Evolutionary conservation across 2,888 invertebrate genomes (phyloP).

Genomic region (Chorisops tibialis): DNA sequence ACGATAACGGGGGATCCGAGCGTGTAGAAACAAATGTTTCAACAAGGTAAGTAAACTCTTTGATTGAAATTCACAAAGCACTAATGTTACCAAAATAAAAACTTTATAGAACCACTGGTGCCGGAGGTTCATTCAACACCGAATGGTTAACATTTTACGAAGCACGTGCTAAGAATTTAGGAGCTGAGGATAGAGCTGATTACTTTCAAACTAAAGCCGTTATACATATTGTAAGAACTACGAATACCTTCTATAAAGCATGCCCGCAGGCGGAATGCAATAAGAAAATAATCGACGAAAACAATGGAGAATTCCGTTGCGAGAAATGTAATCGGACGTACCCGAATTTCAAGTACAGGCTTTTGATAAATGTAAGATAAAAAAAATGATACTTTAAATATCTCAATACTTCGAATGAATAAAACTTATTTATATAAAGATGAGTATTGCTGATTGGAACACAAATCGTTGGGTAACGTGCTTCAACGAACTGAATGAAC

Average conservation of each 20-base stretch:
- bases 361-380: constrained; percentile 70
- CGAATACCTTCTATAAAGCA: constrained; percentile 86
- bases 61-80: neutral
- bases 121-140: constrained; percentile 48
- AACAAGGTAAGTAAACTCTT: constrained; percentile 52
- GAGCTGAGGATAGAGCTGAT: constrained; percentile 74
- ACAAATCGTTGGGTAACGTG: constrained; percentile 87
- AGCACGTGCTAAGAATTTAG: constrained; percentile 66
- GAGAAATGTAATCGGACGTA: constrained; percentile 90
- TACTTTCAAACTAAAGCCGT: constrained; percentile 77
- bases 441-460: constrained; percentile 81
- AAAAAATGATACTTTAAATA: neutral
- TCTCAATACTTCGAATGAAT: neutral
- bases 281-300: constrained; percentile 89
- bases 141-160: constrained; percentile 78
- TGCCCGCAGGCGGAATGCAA: constrained; percentile 88
- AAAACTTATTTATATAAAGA: constrained; percentile 54
- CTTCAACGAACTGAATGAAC: constrained; percentile 81
- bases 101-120: constrained; percentile 36
- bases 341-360: constrained; percentile 80
- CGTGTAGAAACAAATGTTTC: constrained; percentile 65
- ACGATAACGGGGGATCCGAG: constrained; percentile 69
- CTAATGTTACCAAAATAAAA: constrained; percentile 8
- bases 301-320: constrained; percentile 85
- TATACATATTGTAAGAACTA: constrained; percentile 68